Evolutionary conservation across 2,797 vertebrate genomes (phyloP).

Genomic region (Rhynchotus rufescens): DNA sequence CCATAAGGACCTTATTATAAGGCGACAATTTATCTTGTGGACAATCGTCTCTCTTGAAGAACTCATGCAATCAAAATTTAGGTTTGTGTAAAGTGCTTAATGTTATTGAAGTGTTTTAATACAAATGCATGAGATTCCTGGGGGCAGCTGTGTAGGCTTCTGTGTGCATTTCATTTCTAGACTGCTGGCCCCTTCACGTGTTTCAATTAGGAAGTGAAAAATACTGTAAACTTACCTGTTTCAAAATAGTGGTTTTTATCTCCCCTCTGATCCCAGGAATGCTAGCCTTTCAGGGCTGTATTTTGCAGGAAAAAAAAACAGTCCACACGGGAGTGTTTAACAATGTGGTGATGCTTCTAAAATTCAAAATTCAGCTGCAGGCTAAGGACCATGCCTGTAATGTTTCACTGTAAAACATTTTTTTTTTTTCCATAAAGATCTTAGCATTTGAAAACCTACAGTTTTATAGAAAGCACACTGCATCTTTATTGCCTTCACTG

Average conservation of each 20-base stretch:
- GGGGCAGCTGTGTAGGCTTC: neutral
- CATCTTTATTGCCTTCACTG: neutral
- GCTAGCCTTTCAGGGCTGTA: neutral
- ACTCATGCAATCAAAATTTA: neutral
- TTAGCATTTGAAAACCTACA: conserved; percentile 9
- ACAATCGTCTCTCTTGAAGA: conserved; percentile 16
- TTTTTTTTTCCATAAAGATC: neutral
- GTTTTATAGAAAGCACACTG: neutral
- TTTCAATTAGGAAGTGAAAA: neutral
- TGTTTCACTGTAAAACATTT: neutral
- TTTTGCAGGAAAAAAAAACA: neutral
- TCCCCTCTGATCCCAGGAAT: neutral
- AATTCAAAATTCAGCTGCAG: neutral
- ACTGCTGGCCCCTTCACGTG: neutral
- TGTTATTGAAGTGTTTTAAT: conserved; percentile 6
- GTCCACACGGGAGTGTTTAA: neutral
- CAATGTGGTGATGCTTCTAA: neutral
- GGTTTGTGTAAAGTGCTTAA: neutral
- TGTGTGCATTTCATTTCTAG: neutral
- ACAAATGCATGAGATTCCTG: conserved; percentile 11
- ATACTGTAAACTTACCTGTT: neutral
- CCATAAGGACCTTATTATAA: conserved; percentile 1
- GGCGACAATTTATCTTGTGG: conserved; percentile 20
- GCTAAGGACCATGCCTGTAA: neutral
- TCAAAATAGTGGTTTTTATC: neutral